phyloP scores from a whole-genome alignment of 1,140 invertebrate genomes.

The Chrysopa pallens region DNA sequence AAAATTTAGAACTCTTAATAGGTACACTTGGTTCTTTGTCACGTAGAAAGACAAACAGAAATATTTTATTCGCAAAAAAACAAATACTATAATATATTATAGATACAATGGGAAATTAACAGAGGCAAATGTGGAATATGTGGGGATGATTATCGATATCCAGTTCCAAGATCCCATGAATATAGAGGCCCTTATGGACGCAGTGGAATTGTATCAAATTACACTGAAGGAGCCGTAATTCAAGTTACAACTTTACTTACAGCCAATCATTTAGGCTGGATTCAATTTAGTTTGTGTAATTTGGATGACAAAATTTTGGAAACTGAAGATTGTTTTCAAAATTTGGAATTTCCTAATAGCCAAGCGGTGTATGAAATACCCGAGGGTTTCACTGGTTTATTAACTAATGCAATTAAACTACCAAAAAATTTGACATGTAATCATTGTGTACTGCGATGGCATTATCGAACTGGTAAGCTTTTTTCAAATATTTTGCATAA shows the following conservation, averaged over 20 bases:
- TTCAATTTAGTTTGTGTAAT: slow-evolving; percentile 36
- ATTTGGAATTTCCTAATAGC: slow-evolving; percentile 28
- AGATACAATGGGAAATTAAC: slow-evolving; percentile 27
- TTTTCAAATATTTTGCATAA: too few species aligned
- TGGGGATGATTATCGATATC: slow-evolving; percentile 30
- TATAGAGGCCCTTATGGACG: slow-evolving; percentile 37
- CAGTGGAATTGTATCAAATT: slow-evolving; percentile 30
- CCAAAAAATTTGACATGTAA: slow-evolving; percentile 36
- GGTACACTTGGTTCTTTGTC: too few species aligned
- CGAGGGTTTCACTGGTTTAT: too few species aligned
- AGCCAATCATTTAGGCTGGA: slow-evolving; percentile 32
- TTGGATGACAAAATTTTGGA: slow-evolving; percentile 22
- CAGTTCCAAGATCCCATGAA: slow-evolving; percentile 37
- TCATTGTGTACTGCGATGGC: slow-evolving; percentile 50
- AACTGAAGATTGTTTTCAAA: slow-evolving; percentile 38
- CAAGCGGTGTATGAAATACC: slow-evolving; percentile 14
- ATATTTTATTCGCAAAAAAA: too few species aligned
- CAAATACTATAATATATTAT: too few species aligned
- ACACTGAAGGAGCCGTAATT: slow-evolving; percentile 18
- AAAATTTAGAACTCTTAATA: too few species aligned
- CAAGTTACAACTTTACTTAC: slow-evolving; percentile 25
- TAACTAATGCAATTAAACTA: slow-evolving; percentile 15
- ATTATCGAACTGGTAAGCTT: slow-evolving; percentile 31
- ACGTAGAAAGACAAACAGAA: too few species aligned
- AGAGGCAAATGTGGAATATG: slow-evolving; percentile 36